Evolutionary conservation across 2,113 vertebrate genomes (phyloP).

Genomic region (Campylomormyrus numenius): DNA sequence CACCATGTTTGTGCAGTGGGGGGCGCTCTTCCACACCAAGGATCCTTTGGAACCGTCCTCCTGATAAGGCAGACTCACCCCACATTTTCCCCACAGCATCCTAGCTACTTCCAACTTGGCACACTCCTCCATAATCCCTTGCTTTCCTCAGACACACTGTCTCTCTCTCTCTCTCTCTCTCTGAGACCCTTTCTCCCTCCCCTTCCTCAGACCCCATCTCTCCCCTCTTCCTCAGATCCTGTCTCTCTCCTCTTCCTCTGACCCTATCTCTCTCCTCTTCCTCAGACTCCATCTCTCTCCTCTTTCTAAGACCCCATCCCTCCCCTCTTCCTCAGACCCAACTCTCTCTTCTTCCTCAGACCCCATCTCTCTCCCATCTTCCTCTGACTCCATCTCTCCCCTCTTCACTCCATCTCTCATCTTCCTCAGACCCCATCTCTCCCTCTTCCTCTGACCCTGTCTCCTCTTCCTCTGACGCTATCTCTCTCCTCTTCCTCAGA

Average conservation of each 20-base stretch:
- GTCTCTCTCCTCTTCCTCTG: neutral
- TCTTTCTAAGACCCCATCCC: no score
- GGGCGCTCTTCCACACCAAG: slow-evolving; percentile 36
- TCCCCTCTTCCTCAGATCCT: neutral
- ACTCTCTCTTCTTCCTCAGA: no score
- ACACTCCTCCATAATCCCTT: neutral
- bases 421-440: neutral
- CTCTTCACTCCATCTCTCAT: no score
- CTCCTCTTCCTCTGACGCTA: no score
- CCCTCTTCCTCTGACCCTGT: neutral
- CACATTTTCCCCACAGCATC: neutral
- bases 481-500: no score
- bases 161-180: neutral
- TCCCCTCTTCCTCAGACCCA: no score
- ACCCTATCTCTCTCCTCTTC: no score
- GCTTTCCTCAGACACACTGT: neutral
- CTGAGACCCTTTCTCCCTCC: neutral
- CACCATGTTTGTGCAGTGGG: slow-evolving; percentile 47
- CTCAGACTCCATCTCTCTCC: neutral
- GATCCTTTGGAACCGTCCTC: neutral
- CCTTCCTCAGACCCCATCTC: neutral
- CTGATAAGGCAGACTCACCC: neutral
- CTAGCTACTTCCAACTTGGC: neutral
- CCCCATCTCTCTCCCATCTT: no score
- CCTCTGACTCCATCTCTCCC: no score